Percentiles rank a stretch among this genome's conserved stretches.
Conservation (phyloP, 2,888 invertebrate species). For the Cheilosia grossa region DNA sequence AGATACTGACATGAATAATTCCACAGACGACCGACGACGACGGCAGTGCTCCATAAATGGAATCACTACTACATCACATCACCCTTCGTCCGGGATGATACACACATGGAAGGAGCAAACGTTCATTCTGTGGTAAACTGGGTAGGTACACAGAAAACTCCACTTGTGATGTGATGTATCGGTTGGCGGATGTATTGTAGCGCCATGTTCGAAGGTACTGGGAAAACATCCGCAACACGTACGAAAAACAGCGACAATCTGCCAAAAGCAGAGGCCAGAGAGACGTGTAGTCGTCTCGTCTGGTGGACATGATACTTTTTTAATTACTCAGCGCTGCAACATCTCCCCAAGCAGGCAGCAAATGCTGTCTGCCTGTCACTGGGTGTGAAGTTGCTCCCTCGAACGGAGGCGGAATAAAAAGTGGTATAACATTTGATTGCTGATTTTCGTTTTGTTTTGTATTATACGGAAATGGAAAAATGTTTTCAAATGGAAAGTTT, state of each 20-base stretch:
- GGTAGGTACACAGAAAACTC: constrained; percentile 12
- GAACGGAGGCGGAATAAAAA: constrained; percentile 43
- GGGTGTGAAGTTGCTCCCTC: constrained; percentile 40
- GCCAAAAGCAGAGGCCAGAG: constrained; percentile 35
- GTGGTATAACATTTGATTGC: constrained; percentile 46
- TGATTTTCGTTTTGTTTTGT: not conserved
- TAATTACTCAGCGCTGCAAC: constrained; percentile 60
- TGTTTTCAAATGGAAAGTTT: too few species aligned
- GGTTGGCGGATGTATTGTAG: constrained; percentile 53
- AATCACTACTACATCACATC: constrained; percentile 29
- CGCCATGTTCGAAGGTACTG: constrained; percentile 47
- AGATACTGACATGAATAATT: constrained; percentile 64
- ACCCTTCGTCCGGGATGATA: constrained; percentile 35
- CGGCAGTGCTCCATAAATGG: constrained; percentile 58
- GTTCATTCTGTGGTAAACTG: not conserved
- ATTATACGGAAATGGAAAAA: too few species aligned
- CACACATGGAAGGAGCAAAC: not conserved
- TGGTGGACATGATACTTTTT: constrained; percentile 58
- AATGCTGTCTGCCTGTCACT: constrained; percentile 9
- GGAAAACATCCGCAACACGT: constrained; percentile 74
- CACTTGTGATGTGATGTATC: constrained; percentile 35
- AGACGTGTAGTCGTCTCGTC: constrained; percentile 21
- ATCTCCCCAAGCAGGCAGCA: constrained; percentile 14
- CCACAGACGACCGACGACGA: constrained; percentile 19
- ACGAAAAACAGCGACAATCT: constrained; percentile 50